A percentile compares a stretch with the other conserved stretches of the same genome.
Conservation (phyloP, 1,140 invertebrate species). For the Thaumetopoea pityocampa region DNA sequence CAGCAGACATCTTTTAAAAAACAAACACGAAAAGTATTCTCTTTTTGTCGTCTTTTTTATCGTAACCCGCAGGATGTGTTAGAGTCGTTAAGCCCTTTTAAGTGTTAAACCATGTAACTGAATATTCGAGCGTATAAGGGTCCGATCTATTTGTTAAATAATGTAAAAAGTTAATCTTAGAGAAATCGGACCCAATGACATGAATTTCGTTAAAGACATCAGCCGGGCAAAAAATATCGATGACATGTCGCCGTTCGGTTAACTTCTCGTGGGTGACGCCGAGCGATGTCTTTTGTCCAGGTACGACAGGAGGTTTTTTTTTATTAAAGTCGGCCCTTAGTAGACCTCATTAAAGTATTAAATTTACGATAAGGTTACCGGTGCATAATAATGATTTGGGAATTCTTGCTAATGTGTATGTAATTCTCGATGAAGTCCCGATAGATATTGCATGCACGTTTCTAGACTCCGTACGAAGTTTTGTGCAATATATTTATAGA, state of each 20-base stretch:
- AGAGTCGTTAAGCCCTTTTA: conserved; percentile 74
- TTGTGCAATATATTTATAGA: no score
- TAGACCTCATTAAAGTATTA: conserved; percentile 63
- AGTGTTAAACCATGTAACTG: conserved; percentile 75
- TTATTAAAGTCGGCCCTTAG: conserved; percentile 43
- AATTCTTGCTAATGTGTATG: conserved; percentile 28
- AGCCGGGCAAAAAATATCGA: conserved; percentile 58
- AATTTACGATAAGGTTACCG: conserved; percentile 51
- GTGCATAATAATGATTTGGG: conserved; percentile 32
- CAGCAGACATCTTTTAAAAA: conserved; percentile 74
- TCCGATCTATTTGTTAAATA: conserved; percentile 73
- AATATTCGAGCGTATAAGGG: conserved; percentile 69
- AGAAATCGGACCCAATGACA: conserved; percentile 71
- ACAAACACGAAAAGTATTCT: conserved; percentile 67
- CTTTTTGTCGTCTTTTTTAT: conserved; percentile 68
- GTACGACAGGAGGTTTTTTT: conserved; percentile 41
- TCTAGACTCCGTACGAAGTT: no score
- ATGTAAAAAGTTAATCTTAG: conserved; percentile 67
- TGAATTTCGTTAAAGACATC: conserved; percentile 68
- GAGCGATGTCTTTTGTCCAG: conserved; percentile 32
- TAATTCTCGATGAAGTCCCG: conserved; percentile 2
- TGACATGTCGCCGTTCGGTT: conserved; percentile 48
- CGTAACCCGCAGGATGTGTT: conserved; percentile 74
- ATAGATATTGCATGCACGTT: conserved; percentile 9
- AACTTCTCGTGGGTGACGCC: conserved; percentile 40